phyloP scores from a whole-genome alignment of 2,113 vertebrate genomes.

The Cyphomyrus discorhynchus region DNA sequence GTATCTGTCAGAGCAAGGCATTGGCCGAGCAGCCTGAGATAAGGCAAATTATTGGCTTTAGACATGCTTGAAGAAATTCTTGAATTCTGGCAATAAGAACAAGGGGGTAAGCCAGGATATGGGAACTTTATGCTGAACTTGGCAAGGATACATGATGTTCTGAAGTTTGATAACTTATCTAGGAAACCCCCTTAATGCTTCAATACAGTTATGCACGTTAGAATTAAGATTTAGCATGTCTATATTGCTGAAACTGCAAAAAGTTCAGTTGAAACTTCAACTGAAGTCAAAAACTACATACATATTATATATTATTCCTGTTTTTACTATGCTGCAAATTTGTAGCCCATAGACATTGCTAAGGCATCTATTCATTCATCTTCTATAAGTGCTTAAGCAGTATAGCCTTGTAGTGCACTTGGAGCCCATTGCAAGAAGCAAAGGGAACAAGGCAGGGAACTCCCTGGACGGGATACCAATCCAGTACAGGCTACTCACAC shows the following conservation, averaged over 20 bases:
- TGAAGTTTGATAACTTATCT: not conserved
- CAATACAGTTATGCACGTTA: not conserved
- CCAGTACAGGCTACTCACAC: not conserved
- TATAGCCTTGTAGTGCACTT: not conserved
- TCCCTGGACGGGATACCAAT: not conserved
- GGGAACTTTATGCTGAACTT: conserved; percentile 4
- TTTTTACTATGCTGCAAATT: not conserved
- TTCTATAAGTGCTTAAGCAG: not conserved
- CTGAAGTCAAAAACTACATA: not conserved
- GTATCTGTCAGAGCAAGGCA: conserved; percentile 9
- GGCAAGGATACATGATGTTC: conserved; percentile 6
- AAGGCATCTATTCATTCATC: not conserved
- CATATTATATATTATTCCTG: not conserved
- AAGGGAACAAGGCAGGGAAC: not conserved
- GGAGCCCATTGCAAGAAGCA: not conserved
- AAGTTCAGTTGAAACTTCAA: conserved; percentile 6
- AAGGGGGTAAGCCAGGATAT: not conserved
- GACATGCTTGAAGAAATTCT: conserved; percentile 15
- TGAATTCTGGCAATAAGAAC: conserved; percentile 5
- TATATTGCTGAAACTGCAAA: not conserved
- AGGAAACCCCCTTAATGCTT: conserved; percentile 1
- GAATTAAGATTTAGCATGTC: not conserved
- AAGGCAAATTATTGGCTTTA: conserved; percentile 18
- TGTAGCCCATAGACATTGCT: not conserved
- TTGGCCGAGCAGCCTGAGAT: not conserved